phyloP scores from a whole-genome alignment of 2,888 invertebrate genomes.

The Tryphoninae sp. region DNA sequence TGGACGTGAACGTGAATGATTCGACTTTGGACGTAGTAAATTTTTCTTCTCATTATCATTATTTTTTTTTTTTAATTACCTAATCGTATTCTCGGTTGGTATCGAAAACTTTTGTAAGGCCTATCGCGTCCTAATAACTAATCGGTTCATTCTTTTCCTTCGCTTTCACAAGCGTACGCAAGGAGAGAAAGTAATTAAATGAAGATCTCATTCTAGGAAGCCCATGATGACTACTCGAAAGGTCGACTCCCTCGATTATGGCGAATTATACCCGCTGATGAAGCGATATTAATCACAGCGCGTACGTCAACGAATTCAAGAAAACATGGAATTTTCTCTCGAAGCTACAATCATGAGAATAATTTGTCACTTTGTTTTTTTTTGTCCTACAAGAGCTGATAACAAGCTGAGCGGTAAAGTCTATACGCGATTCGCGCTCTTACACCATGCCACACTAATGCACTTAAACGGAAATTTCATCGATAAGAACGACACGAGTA shows the following conservation, averaged over 20 bases:
- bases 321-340: conserved; percentile 21
- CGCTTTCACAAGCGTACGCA: conserved; percentile 12
- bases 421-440: conserved; percentile 19
- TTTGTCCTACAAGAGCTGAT: conserved; percentile 47
- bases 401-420: conserved; percentile 51
- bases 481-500: conserved; percentile 30
- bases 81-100: conserved; percentile 50
- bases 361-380: conserved; percentile 19
- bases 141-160: conserved; percentile 11
- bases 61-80: conserved; percentile 49
- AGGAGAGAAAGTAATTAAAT: conserved; percentile 17
- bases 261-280: conserved; percentile 18
- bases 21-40: conserved; percentile 51
- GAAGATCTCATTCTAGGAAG: conserved; percentile 7
- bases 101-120: conserved; percentile 50
- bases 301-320: conserved; percentile 37
- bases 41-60: conserved; percentile 22
- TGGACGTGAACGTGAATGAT: conserved; percentile 55
- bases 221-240: conserved; percentile 21
- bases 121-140: conserved; percentile 46
- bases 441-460: conserved; percentile 26
- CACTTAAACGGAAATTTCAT: background rate
- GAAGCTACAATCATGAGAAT: conserved; percentile 51
- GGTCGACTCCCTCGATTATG: conserved; percentile 28
- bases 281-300: conserved; percentile 41